Base-by-base conservation (phyloP, 2,113 vertebrate genomes). In the Stegastes partitus region DNA sequence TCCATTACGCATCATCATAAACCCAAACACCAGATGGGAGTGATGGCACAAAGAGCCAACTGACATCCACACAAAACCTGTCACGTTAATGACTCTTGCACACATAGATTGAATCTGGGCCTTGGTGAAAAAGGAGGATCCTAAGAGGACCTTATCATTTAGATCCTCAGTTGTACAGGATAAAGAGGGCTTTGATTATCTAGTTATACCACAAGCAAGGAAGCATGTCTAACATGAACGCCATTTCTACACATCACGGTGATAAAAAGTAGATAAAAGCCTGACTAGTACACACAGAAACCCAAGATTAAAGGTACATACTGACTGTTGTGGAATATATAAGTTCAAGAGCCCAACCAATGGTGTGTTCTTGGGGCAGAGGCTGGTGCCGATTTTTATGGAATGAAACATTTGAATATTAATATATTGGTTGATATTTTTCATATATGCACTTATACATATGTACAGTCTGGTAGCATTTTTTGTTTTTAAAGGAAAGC, bases 11-110 rank as follows among this genome's bases (percentile, higher is more conserved):
- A 55, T 86, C 64, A 9, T 47, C 54, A 55, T 69, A 80, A 94
- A 93, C 87, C 91, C 88, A 93, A 94, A 94, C 91, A 94, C 31
- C 75, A 89, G 66, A 85, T 82, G 59, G 74, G 21, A 73, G 34
- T 54, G 76, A 87, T 34, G 55, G 55, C 57, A 81, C 78, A 61
- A 78, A 85, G 79, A 76, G 54, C 58, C 58, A 67, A 61, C 73
- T 73, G 74, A 82, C 70, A 82, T 64, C 54, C 53, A 45, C 71
- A 88, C 87, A 79, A 82, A 88, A 89, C 37, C 5, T 28, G n/a
- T 79, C 47, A 45, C 42, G 50, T 63, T 84, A 77, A 85, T 76
- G 75, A 85, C 54, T 74, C 59, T 11, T n/a, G 22, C 22, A 79
- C 70, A 26, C 34, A 49, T 42, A 53, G 21, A 79, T 42, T 49